Evolutionary conservation across 2,888 invertebrate genomes (phyloP).

Genomic region (Caenorhabditis virilis): DNA sequence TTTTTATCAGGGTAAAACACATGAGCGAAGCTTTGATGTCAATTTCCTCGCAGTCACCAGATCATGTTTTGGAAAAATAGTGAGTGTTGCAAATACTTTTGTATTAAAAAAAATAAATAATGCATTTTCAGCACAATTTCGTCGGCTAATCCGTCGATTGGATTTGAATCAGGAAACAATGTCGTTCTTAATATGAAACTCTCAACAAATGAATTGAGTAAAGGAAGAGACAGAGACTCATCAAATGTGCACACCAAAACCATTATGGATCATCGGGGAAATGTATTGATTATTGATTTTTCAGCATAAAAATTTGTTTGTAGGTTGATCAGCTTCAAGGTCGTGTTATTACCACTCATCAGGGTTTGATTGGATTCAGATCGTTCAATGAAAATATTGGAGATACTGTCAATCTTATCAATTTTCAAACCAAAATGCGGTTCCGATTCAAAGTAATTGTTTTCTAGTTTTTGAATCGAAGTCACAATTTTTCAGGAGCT

Average conservation of each 20-base stretch:
- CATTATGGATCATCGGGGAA: conserved; percentile 61
- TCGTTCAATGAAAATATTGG: conserved; percentile 46
- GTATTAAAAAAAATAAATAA: not conserved
- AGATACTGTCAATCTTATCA: conserved; percentile 48
- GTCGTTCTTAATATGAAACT: conserved; percentile 47
- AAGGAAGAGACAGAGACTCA: conserved; percentile 57
- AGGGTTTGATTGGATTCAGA: conserved; percentile 56
- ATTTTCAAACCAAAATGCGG: conserved; percentile 44
- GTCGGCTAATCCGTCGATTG: conserved; percentile 40
- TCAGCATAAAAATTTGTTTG: not conserved
- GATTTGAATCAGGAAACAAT: conserved; percentile 57
- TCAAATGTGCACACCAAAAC: conserved; percentile 52
- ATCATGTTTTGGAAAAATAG: conserved; percentile 35
- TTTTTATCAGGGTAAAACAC: conserved; percentile 1
- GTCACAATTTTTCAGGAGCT: conserved; percentile 40
- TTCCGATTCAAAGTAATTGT: conserved; percentile 54
- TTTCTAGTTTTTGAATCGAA: not conserved
- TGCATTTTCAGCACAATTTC: conserved; percentile 54
- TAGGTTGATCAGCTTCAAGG: conserved; percentile 28
- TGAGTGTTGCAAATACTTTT: conserved; percentile 8
- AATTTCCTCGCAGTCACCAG: conserved; percentile 30
- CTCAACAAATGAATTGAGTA: conserved; percentile 30
- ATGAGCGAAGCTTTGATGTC: conserved; percentile 2
- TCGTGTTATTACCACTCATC: conserved; percentile 48
- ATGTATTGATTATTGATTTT: conserved; percentile 21